Evolutionary conservation across 2,888 invertebrate genomes (phyloP).

Genomic region (Drosophila barbarae): DNA sequence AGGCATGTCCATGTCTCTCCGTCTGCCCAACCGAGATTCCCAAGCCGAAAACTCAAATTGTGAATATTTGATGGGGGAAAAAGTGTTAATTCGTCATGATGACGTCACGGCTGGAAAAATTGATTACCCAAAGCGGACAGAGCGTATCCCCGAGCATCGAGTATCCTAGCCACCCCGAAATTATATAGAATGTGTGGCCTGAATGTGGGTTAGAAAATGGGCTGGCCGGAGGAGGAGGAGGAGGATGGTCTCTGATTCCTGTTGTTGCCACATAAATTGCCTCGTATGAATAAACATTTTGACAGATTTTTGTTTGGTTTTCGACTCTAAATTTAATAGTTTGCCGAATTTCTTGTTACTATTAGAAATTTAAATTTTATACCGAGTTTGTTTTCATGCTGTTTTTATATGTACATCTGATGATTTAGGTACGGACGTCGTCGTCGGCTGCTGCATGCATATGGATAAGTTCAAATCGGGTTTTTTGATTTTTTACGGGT

Average conservation of each 20-base stretch:
- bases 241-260: constrained; percentile 1
- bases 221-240: constrained; percentile 2
- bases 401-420: constrained; percentile 47
- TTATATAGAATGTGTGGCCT: background rate
- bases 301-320: constrained; percentile 63
- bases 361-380: constrained; percentile 54
- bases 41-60: constrained; percentile 29
- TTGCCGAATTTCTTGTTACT: constrained; percentile 49
- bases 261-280: constrained; percentile 51
- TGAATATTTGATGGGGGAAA: constrained; percentile 54
- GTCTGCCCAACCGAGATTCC: constrained; percentile 38
- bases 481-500: constrained; percentile 33
- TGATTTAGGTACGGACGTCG: constrained; percentile 40
- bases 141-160: constrained; percentile 62
- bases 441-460: constrained; percentile 42
- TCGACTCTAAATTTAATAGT: constrained; percentile 58
- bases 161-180: constrained; percentile 31
- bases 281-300: constrained; percentile 75
- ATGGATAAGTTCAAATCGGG: constrained; percentile 29
- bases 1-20: constrained; percentile 37
- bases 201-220: constrained; percentile 25
- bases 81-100: constrained; percentile 78
- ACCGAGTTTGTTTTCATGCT: constrained; percentile 32
- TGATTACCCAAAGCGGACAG: constrained; percentile 74
- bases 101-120: constrained; percentile 78